phyloP scores from a whole-genome alignment of 2,113 vertebrate genomes.

The Dipodomys merriami region DNA sequence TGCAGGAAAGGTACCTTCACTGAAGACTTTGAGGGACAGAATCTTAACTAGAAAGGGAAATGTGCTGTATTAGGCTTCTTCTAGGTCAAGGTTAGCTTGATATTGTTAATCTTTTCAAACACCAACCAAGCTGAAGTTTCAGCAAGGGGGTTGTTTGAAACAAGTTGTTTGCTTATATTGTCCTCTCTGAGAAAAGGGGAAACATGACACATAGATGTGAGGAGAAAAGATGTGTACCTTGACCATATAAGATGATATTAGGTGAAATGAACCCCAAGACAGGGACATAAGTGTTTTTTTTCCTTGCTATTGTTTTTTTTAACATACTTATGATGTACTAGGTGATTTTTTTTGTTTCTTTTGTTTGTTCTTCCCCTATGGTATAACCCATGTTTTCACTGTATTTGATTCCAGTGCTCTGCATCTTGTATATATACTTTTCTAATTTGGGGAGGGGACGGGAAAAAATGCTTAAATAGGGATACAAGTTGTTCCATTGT shows the following conservation, averaged over 20 bases:
- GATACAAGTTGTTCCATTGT: too few species aligned
- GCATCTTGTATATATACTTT: too few species aligned
- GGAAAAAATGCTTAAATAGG: too few species aligned
- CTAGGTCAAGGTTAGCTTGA: neutral
- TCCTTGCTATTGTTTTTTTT: too few species aligned
- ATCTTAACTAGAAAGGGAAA: neutral
- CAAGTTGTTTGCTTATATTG: constrained; percentile 31
- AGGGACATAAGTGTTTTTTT: too few species aligned
- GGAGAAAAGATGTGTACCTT: neutral
- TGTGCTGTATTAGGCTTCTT: neutral
- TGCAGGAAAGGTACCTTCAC: neutral
- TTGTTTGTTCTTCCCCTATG: too few species aligned
- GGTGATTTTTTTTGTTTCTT: too few species aligned
- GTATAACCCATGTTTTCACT: too few species aligned
- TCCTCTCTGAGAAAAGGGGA: constrained; percentile 45
- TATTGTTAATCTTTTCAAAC: constrained; percentile 26
- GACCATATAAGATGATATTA: neutral
- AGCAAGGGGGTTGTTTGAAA: constrained; percentile 9
- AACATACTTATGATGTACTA: too few species aligned
- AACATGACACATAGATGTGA: neutral
- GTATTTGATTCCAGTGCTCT: too few species aligned
- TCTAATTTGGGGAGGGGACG: too few species aligned
- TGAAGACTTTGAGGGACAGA: neutral
- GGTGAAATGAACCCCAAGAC: too few species aligned
- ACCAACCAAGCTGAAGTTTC: neutral